These are phyloP conservation scores for Balanococcus diminutus DNA, from an alignment of 2,888 invertebrate species.

Conservation along the genomic window DNA sequence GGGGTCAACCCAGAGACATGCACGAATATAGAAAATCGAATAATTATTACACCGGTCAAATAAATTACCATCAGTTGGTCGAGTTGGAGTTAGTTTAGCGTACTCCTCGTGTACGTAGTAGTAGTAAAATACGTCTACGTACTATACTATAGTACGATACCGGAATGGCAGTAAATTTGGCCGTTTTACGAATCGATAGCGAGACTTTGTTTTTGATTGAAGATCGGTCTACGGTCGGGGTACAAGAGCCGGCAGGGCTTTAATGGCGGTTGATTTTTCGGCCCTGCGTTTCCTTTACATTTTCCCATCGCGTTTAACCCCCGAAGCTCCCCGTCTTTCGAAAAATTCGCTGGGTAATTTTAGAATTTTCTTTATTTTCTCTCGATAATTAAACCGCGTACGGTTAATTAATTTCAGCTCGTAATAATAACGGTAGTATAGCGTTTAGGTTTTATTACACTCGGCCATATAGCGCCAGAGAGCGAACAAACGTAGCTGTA, in stretches of 20 bases:
- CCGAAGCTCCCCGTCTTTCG: neutral
- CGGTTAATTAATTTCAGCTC: neutral
- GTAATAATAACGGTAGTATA: neutral
- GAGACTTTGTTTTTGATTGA: constrained; percentile 1
- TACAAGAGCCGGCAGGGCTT: neutral
- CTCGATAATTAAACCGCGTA: neutral
- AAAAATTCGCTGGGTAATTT: neutral
- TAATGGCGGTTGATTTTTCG: constrained; percentile 15
- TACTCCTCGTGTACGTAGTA: neutral
- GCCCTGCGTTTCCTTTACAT: neutral
- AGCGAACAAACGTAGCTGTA: too few species aligned
- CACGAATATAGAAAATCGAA: constrained; percentile 22
- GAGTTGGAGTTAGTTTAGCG: too few species aligned
- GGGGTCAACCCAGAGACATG: neutral
- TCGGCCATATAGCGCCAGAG: too few species aligned
- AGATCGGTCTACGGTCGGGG: neutral
- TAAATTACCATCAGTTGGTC: constrained; percentile 6
- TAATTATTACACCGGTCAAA: constrained; percentile 10
- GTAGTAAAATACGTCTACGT: neutral
- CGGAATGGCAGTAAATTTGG: neutral
- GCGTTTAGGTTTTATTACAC: too few species aligned
- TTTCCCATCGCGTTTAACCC: neutral
- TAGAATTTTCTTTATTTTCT: neutral
- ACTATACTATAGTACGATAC: neutral
- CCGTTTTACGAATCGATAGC: constrained; percentile 23